Base-by-base conservation (phyloP, 2,113 vertebrate genomes). In the Oreochromis aureus region DNA sequence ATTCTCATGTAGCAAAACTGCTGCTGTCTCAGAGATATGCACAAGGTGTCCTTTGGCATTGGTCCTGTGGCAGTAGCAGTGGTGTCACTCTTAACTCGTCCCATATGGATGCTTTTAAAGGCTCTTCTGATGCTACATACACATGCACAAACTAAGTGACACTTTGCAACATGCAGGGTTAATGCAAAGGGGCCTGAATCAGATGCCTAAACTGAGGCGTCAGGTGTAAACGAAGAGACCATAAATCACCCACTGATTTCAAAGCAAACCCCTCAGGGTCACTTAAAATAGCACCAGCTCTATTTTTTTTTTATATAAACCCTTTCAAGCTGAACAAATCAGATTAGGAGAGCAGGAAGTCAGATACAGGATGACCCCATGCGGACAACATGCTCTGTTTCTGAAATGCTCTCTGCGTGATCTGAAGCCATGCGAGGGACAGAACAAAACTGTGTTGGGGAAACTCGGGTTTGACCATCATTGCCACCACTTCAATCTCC, bases 1-100 rank as follows among this genome's bases (percentile, higher is more conserved):
- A 10, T 73, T 73, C 13, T 73, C 8, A 73, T 73, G 27, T 73
- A 2, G 22, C 0, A 48, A 78, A 51, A 78, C 44, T 32, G 27
- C 27, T 32, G 44, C 71, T 76, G 9, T 76, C 3, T 76, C 2
- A 5, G 53, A 53, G 19, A 24, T 24, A 24, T 24, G 24, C 24
- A 24, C 24, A 24, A 24, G 22, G 41, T 76, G 71, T 76, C 15
- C 10, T 78, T 78, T 78, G 71, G 71, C 27, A 12, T 18, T 51
- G 3, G 1, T 32, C 24, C 6, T 0, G 16, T 48, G 24, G 24
- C 44, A 51, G 4, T 19, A 51, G 44, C 10, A 19, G 16, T 0
- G 22, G 15, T 51, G 10, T 1, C 16, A 3, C 0, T 73, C 69
- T 46, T 73, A 46, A 46, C 2, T 46, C 5, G 7, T 30, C 12